These are phyloP conservation scores for Xenopus petersii DNA, from an alignment of 2,797 vertebrate species.

Conservation along the genomic window DNA sequence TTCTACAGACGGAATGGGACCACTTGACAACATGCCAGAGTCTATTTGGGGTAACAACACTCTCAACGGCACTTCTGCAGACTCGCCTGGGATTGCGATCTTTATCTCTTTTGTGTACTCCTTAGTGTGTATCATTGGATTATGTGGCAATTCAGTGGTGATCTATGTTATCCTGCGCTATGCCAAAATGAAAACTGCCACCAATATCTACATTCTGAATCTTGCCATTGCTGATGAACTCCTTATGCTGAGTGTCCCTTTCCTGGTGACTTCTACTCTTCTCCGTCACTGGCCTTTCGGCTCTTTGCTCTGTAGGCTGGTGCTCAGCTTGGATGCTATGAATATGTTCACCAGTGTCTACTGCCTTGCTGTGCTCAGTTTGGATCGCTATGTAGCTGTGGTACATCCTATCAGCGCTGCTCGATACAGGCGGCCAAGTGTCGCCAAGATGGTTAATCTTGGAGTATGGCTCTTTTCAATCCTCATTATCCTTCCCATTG, in stretches of 20 bases:
- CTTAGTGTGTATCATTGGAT: slow-evolving; percentile 83
- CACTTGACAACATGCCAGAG: slow-evolving; percentile 47
- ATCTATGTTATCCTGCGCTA: slow-evolving; percentile 88
- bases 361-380: slow-evolving; percentile 84
- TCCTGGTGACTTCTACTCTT: slow-evolving; percentile 83
- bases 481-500: slow-evolving; percentile 83
- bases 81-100: slow-evolving; percentile 80
- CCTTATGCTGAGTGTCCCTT: slow-evolving; percentile 89
- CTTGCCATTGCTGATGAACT: slow-evolving; percentile 86
- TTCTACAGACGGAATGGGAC: slow-evolving; percentile 6
- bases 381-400: slow-evolving; percentile 85
- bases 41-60: slow-evolving; percentile 67
- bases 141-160: slow-evolving; percentile 88
- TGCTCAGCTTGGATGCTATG: slow-evolving; percentile 86
- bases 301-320: slow-evolving; percentile 80
- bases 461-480: slow-evolving; percentile 85
- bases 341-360: slow-evolving; percentile 94
- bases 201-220: slow-evolving; percentile 88
- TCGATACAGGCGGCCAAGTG: slow-evolving; percentile 81
- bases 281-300: slow-evolving; percentile 89
- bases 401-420: slow-evolving; percentile 89
- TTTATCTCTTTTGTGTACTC: slow-evolving; percentile 89
- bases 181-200: slow-evolving; percentile 89
- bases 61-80: slow-evolving; percentile 75
- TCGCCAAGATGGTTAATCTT: slow-evolving; percentile 85